A percentile compares a stretch with the other conserved stretches of the same genome.
Evolutionary conservation across 2,888 invertebrate genomes (phyloP).

Genomic region (Cartodere bifasciata): DNA sequence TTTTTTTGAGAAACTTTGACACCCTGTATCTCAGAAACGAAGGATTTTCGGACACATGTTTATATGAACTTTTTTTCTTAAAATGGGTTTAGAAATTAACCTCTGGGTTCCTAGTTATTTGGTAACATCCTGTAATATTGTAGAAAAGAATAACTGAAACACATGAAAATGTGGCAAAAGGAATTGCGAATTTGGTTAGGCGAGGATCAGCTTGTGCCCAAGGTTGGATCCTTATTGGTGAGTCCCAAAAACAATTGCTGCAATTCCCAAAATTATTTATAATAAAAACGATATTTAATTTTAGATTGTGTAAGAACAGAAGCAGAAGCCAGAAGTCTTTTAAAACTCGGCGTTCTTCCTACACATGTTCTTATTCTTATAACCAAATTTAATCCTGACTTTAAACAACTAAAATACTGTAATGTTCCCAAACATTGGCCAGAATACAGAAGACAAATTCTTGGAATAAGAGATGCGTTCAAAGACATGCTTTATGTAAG

Average conservation of each 20-base stretch:
- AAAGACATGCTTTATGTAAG: conserved; percentile 26
- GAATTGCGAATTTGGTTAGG: conserved; percentile 26
- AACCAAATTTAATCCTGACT: conserved; percentile 26
- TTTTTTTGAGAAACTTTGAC: too few relatives aligned
- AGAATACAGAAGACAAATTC: conserved; percentile 27
- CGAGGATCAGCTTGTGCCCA: conserved; percentile 25
- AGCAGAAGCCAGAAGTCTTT: conserved; percentile 35
- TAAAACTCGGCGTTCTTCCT: conserved; percentile 37
- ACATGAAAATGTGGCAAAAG: conserved; percentile 22
- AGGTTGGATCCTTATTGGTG: conserved; percentile 34
- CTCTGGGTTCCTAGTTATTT: too few relatives aligned
- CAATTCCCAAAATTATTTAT: background rate
- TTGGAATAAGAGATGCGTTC: conserved; percentile 31
- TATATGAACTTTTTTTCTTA: too few relatives aligned
- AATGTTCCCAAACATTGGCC: conserved; percentile 29
- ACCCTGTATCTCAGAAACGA: too few relatives aligned
- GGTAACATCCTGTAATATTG: too few relatives aligned
- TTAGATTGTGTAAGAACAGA: conserved; percentile 36
- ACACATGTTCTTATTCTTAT: conserved; percentile 41
- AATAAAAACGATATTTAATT: background rate
- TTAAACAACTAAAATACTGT: conserved; percentile 29
- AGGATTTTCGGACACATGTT: too few relatives aligned
- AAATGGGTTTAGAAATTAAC: too few relatives aligned
- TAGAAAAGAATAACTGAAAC: conserved; percentile 5
- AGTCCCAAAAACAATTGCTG: conserved; percentile 5